Conservation (phyloP, 2,797 vertebrate species). For the Mus spretus region DNA sequence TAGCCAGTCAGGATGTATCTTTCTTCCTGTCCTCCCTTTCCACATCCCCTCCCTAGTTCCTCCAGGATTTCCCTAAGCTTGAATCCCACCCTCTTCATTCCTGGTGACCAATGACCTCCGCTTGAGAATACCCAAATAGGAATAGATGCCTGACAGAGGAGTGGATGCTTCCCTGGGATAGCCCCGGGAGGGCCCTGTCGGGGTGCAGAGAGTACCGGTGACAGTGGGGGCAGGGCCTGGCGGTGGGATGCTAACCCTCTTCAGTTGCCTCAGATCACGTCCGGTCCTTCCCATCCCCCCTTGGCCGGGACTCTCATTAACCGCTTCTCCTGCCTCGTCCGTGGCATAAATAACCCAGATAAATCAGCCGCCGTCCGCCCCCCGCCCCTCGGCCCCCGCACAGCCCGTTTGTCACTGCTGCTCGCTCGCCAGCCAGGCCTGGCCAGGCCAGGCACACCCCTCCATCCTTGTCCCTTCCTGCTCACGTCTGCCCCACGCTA, state of each 20-base stretch:
- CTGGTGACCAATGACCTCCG: accelerated
- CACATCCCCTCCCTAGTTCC: neutral
- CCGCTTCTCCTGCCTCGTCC: constrained; percentile 84
- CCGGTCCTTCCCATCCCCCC: constrained; percentile 77
- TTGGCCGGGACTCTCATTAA: constrained; percentile 83
- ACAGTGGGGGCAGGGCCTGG: constrained; percentile 50
- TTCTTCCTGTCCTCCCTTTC: neutral
- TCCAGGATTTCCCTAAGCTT: neutral
- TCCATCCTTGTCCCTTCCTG: constrained; percentile 63
- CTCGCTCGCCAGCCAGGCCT: constrained; percentile 76
- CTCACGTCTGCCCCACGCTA: constrained; percentile 65
- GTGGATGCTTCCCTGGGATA: neutral
- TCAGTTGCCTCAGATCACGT: constrained; percentile 77
- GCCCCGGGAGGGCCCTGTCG: neutral
- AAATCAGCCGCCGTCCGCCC: constrained; percentile 85
- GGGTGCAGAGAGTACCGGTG: neutral
- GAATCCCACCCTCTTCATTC: neutral
- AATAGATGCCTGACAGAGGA: neutral
- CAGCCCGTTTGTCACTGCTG: constrained; percentile 83
- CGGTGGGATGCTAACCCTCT: constrained; percentile 70
- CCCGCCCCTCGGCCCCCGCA: constrained; percentile 82
- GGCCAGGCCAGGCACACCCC: neutral
- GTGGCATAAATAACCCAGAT: constrained; percentile 87
- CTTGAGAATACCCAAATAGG: neutral
- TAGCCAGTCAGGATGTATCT: constrained; percentile 27